Conservation (phyloP, 2,113 vertebrate genomes). For the Sterna hirundo region DNA sequence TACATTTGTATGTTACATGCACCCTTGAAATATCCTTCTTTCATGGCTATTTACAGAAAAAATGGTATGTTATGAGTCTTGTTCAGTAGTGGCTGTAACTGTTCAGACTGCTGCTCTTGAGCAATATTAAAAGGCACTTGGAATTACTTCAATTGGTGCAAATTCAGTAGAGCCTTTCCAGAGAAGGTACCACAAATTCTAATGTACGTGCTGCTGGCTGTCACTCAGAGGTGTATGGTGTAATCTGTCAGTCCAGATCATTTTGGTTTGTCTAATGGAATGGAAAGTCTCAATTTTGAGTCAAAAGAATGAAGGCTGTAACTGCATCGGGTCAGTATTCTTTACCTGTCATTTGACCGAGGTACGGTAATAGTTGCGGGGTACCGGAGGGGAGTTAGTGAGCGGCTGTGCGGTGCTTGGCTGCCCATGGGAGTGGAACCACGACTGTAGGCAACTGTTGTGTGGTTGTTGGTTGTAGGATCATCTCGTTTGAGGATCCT, state of each 20-base stretch:
- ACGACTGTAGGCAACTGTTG: accelerated
- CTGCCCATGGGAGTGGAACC: not conserved
- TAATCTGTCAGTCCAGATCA: not conserved
- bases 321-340: not conserved
- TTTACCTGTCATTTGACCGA: not conserved
- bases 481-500: not conserved
- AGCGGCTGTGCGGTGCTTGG: not conserved
- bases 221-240: not conserved
- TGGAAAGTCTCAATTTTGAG: not conserved
- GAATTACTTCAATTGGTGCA: not conserved
- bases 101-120: not conserved
- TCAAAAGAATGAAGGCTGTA: not conserved
- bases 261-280: not conserved
- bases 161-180: not conserved
- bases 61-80: not conserved
- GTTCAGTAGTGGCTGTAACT: not conserved
- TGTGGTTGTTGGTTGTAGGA: too few relatives aligned
- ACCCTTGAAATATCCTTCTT: not conserved
- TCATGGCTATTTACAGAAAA: not conserved
- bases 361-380: too few relatives aligned
- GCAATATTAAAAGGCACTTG: not conserved
- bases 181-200: not conserved
- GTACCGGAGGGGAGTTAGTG: not conserved
- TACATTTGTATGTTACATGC: not conserved
- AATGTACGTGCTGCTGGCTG: not conserved